Conservation (phyloP, 2,797 vertebrate species). For the Lepus oiostolus region DNA sequence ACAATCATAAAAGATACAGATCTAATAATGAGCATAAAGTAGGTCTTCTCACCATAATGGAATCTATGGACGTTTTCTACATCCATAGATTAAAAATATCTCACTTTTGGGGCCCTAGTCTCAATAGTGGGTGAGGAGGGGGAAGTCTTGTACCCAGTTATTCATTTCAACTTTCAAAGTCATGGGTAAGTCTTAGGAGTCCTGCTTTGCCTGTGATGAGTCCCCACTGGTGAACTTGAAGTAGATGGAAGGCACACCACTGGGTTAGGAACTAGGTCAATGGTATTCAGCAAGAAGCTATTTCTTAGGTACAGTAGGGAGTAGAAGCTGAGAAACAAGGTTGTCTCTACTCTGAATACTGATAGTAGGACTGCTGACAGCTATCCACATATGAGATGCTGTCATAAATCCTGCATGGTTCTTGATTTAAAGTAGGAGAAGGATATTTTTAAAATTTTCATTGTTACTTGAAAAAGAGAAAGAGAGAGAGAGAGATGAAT, state of each 20-base stretch:
- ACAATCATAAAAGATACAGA: constrained; percentile 16
- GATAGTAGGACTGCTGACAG: background rate
- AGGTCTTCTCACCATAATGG: constrained; percentile 2
- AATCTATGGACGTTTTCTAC: background rate
- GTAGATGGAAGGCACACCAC: background rate
- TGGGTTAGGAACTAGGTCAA: background rate
- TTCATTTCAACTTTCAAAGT: background rate
- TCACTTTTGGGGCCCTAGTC: background rate
- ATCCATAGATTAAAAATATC: background rate
- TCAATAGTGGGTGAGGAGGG: background rate
- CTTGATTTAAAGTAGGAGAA: constrained; percentile 8
- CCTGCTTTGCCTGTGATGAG: background rate
- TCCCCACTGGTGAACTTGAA: background rate
- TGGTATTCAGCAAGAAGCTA: background rate
- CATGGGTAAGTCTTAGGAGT: background rate
- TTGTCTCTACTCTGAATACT: background rate
- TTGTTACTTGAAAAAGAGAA: too few relatives aligned
- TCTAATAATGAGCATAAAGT: background rate
- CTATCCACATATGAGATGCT: background rate
- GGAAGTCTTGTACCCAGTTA: background rate
- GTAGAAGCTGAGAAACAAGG: background rate
- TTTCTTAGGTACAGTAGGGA: background rate
- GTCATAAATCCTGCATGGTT: background rate
- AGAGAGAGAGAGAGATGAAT: too few relatives aligned
- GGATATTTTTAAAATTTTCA: background rate